Percentiles rank a stretch among this genome's conserved stretches.
phyloP scores from a whole-genome alignment of 2,113 vertebrate species.

The Tenebrosternarchus preto region DNA sequence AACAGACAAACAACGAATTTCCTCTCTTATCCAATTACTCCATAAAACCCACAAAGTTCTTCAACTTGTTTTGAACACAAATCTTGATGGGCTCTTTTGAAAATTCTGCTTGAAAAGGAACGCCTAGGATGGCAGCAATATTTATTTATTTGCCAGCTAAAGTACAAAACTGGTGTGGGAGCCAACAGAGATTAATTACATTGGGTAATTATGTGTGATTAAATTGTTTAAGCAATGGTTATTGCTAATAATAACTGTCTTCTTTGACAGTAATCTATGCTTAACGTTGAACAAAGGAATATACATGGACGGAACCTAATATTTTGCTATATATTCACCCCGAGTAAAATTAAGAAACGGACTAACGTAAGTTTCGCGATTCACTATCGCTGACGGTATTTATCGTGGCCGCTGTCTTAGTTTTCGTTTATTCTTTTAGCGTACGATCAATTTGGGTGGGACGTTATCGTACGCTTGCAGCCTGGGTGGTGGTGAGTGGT shows the following conservation, averaged over 20 bases:
- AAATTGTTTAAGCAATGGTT: too few species aligned
- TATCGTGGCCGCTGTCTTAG: accelerated
- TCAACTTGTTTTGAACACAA: too few species aligned
- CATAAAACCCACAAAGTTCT: too few species aligned
- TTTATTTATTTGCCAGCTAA: too few species aligned
- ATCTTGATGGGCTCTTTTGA: too few species aligned
- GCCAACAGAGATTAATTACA: too few species aligned
- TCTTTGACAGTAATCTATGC: not conserved
- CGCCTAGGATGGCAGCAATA: too few species aligned
- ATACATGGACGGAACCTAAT: conserved; percentile 7
- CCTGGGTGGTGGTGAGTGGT: conserved; percentile 28
- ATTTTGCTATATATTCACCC: not conserved
- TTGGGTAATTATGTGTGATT: too few species aligned
- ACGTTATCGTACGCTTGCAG: conserved; percentile 7
- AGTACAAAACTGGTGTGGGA: too few species aligned
- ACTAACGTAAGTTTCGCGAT: not conserved
- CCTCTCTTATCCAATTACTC: too few species aligned
- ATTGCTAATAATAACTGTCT: not conserved
- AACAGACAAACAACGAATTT: too few species aligned
- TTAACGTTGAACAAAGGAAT: not conserved
- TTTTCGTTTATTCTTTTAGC: not conserved
- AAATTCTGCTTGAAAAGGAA: too few species aligned
- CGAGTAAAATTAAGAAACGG: conserved; percentile 25
- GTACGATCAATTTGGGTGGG: conserved; percentile 1
- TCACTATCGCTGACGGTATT: conserved; percentile 8